These are phyloP conservation scores for Drosophila lacertosa DNA, from an alignment of 1,140 invertebrate species.

Conservation along the genomic window DNA sequence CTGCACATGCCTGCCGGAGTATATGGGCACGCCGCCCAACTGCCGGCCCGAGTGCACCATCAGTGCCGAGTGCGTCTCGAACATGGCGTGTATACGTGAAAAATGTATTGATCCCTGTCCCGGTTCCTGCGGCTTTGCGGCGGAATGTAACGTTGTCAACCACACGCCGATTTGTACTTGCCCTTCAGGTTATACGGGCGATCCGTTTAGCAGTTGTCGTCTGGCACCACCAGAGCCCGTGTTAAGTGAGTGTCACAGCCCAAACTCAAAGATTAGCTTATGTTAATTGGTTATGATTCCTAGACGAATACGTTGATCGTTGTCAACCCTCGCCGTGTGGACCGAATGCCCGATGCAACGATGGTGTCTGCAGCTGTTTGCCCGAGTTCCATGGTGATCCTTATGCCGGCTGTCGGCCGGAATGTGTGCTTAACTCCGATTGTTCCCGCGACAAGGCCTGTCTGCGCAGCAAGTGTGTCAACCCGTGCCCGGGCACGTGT, in stretches of 20 bases:
- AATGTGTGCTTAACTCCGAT: constrained; percentile 93
- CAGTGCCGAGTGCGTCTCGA: constrained; percentile 91
- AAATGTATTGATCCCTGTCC: constrained; percentile 94
- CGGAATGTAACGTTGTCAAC: constrained; percentile 93
- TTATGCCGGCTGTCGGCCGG: constrained; percentile 91
- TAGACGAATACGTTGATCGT: constrained; percentile 88
- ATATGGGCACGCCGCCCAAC: constrained; percentile 89
- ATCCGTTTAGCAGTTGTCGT: constrained; percentile 91
- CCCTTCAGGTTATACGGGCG: constrained; percentile 90
- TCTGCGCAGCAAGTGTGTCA: constrained; percentile 91
- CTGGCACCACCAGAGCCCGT: constrained; percentile 81
- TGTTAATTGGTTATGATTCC: constrained; percentile 84
- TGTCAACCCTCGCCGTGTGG: constrained; percentile 93
- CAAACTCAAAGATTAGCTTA: constrained; percentile 84
- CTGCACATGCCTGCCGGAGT: constrained; percentile 91
- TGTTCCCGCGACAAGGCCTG: constrained; percentile 90
- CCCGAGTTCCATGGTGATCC: constrained; percentile 93
- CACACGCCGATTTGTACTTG: constrained; percentile 93
- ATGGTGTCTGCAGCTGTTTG: constrained; percentile 90
- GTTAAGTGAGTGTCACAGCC: constrained; percentile 85
- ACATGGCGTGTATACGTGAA: constrained; percentile 91
- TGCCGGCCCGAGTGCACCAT: constrained; percentile 94
- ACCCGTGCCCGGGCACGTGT: constrained; percentile 91
- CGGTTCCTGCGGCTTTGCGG: constrained; percentile 91
- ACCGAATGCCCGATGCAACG: constrained; percentile 91